phyloP scores from a whole-genome alignment of 2,888 invertebrate genomes.

The Crepidodera aurea region DNA sequence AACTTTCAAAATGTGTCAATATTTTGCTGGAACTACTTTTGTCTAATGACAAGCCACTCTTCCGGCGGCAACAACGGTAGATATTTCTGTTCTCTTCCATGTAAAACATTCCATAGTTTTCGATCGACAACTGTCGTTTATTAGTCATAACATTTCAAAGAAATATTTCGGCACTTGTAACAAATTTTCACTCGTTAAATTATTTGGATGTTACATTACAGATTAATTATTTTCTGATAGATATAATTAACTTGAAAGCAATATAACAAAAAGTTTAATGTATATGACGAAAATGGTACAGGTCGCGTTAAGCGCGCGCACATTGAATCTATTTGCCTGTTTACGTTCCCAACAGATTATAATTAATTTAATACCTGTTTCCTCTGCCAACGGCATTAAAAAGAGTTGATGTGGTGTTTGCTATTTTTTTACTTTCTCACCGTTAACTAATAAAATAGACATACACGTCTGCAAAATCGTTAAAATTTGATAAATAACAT shows the following conservation, averaged over 20 bases:
- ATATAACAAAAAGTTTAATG: conserved; percentile 63
- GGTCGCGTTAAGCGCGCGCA: conserved; percentile 54
- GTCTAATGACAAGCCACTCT: conserved; percentile 45
- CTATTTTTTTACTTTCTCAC: conserved; percentile 8
- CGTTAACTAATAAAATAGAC: neutral
- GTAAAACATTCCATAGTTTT: conserved; percentile 33
- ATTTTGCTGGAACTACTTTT: conserved; percentile 23
- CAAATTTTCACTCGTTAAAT: conserved; percentile 10
- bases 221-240: conserved; percentile 53
- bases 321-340: conserved; percentile 36
- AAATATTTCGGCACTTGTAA: conserved; percentile 2
- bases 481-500: neutral
- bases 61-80: conserved; percentile 52
- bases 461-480: neutral
- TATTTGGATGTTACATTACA: conserved; percentile 32
- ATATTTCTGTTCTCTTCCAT: conserved; percentile 18
- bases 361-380: conserved; percentile 31
- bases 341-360: conserved; percentile 30
- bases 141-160: conserved; percentile 15
- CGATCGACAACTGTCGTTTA: conserved; percentile 31
- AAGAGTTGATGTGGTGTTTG: neutral
- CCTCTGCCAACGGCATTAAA: conserved; percentile 16
- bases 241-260: conserved; percentile 60
- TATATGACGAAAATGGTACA: conserved; percentile 61
- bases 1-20: conserved; percentile 12